A percentile compares a stretch with the other conserved stretches of the same genome.
These are phyloP conservation scores for Caiman crocodilus DNA, from an alignment of 2,797 vertebrate species.

Conservation along the genomic window DNA sequence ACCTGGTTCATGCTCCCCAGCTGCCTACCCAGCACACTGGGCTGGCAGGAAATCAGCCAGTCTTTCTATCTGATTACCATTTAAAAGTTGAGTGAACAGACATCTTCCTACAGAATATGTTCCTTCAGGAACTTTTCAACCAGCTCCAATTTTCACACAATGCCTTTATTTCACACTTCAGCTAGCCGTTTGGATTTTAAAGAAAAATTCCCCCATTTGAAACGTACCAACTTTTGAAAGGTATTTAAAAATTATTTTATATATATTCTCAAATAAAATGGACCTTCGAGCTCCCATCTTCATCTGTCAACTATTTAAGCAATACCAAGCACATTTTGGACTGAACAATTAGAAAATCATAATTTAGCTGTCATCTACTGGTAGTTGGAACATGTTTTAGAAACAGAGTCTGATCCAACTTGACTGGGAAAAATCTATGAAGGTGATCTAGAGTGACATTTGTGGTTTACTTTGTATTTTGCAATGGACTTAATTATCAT, in stretches of 20 bases:
- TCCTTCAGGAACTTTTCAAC: slow-evolving; percentile 27
- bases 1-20: slow-evolving; percentile 54
- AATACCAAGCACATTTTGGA: not conserved
- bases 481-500: not conserved
- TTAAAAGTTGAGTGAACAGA: slow-evolving; percentile 42
- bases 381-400: not conserved
- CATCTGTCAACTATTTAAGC: not conserved
- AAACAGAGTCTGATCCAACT: not conserved
- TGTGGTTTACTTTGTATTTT: not conserved
- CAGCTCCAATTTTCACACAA: slow-evolving; percentile 38
- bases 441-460: not conserved
- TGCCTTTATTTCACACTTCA: slow-evolving; percentile 20
- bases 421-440: slow-evolving; percentile 9
- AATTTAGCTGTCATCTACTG: not conserved
- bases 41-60: slow-evolving; percentile 50
- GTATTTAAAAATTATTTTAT: not conserved
- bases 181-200: slow-evolving; percentile 26
- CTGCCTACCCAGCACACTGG: slow-evolving; percentile 38
- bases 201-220: slow-evolving; percentile 30
- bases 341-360: not conserved
- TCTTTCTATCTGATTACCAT: slow-evolving; percentile 45
- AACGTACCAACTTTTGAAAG: not conserved
- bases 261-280: not conserved
- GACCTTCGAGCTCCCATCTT: slow-evolving; percentile 3
- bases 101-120: slow-evolving; percentile 24